These are phyloP conservation scores for Chionoecetes opilio DNA, from an alignment of 1,140 invertebrate genomes.

Conservation along the genomic window DNA sequence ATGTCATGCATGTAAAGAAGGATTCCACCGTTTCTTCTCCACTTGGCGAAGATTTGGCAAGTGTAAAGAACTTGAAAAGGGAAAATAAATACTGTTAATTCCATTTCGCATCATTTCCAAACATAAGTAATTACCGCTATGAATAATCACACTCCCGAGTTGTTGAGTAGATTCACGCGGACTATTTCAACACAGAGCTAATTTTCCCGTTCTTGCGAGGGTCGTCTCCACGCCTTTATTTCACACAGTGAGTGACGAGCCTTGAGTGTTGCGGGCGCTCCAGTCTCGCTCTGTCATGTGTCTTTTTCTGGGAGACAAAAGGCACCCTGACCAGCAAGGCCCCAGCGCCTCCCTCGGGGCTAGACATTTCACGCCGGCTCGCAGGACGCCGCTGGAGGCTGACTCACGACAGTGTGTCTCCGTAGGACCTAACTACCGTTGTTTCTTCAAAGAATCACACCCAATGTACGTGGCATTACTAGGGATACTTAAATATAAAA, in stretches of 20 bases:
- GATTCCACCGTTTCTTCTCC: neutral
- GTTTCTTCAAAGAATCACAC: constrained; percentile 56
- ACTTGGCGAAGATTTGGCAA: too few relatives aligned
- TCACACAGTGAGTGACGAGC: constrained; percentile 37
- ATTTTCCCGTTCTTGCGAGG: too few relatives aligned
- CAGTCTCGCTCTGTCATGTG: constrained; percentile 66
- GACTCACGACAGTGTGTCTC: neutral
- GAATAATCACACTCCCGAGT: too few relatives aligned
- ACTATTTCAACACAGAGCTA: too few relatives aligned
- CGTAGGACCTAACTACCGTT: neutral
- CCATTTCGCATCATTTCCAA: too few relatives aligned
- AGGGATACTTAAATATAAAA: constrained; percentile 55
- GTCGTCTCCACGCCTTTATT: too few relatives aligned
- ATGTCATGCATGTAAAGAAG: neutral
- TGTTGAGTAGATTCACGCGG: too few relatives aligned
- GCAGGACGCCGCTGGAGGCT: neutral
- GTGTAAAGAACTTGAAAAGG: too few relatives aligned
- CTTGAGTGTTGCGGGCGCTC: constrained; percentile 58
- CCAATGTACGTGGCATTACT: constrained; percentile 70
- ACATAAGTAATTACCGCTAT: too few relatives aligned
- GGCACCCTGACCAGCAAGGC: constrained; percentile 61
- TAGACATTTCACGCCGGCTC: constrained; percentile 28
- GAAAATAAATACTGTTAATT: too few relatives aligned
- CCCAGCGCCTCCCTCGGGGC: constrained; percentile 53
- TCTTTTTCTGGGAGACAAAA: constrained; percentile 80